Evolutionary conservation across 1,140 invertebrate species (phyloP).

Genomic region (Lordiphosa mommai): DNA sequence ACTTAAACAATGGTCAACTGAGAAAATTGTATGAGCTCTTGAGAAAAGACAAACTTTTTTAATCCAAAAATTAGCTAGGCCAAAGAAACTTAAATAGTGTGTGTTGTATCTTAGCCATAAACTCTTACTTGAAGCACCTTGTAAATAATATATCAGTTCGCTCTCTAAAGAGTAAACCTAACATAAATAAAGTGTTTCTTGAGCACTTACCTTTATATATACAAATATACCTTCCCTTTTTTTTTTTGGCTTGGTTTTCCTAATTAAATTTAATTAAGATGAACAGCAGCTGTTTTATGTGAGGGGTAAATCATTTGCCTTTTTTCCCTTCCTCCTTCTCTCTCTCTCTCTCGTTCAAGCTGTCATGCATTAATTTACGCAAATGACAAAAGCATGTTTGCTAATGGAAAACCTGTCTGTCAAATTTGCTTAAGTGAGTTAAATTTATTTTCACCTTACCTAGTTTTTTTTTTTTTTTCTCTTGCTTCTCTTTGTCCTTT

Average conservation of each 20-base stretch:
- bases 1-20: no score
- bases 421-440: constrained; percentile 63
- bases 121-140: no score
- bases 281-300: constrained; percentile 19
- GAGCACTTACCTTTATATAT: no score
- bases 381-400: constrained; percentile 75
- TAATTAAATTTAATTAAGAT: constrained; percentile 10
- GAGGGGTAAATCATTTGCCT: not conserved
- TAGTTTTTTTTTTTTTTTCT: constrained; percentile 11
- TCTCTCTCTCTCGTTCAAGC: not conserved
- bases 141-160: no score
- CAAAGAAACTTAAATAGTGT: no score
- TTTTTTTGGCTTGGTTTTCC: not conserved
- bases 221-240: no score
- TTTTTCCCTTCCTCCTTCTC: not conserved
- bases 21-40: no score
- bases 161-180: no score
- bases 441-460: constrained; percentile 55
- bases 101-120: no score
- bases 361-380: constrained; percentile 63
- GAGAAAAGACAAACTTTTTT: no score
- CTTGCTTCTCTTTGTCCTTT: not conserved
- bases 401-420: constrained; percentile 70
- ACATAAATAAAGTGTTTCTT: no score
- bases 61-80: no score